phyloP scores from a whole-genome alignment of 1,140 invertebrate species.

The Drosophila tani region DNA sequence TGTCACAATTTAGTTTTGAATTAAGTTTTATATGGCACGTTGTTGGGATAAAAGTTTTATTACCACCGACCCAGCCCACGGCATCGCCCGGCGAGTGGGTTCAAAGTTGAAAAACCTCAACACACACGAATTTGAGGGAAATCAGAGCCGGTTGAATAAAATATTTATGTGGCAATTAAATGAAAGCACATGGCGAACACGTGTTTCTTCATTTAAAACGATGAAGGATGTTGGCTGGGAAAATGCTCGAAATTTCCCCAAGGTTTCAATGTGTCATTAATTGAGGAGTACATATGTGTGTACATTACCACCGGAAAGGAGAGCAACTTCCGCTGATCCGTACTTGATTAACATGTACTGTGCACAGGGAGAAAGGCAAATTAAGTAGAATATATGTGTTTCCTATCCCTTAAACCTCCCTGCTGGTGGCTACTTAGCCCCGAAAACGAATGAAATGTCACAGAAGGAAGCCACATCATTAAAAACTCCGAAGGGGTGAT shows the following conservation, averaged over 20 bases:
- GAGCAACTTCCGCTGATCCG: constrained; percentile 26
- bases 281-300: constrained; percentile 9
- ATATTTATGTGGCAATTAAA: constrained; percentile 71
- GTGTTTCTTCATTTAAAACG: constrained; percentile 9
- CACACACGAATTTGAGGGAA: constrained; percentile 18
- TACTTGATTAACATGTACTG: constrained; percentile 15
- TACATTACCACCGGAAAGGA: constrained; percentile 15
- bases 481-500: neutral
- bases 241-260: constrained; percentile 39
- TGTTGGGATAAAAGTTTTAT: constrained; percentile 27
- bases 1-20: constrained; percentile 51
- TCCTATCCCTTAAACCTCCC: too few relatives aligned
- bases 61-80: neutral
- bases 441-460: neutral
- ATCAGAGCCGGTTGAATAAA: constrained; percentile 48
- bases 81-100: constrained; percentile 10
- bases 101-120: constrained; percentile 53
- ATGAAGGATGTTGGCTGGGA: constrained; percentile 11
- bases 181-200: constrained; percentile 11
- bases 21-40: constrained; percentile 32
- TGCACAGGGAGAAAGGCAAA: constrained; percentile 7
- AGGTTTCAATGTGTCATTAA: constrained; percentile 42
- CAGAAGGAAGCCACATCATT: neutral
- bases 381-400: too few relatives aligned
- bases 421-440: neutral